Evolutionary conservation across 2,797 vertebrate species (phyloP), one percentile per base, ranked within the genome.

Genomic region (Sandelia bainsii): DNA sequence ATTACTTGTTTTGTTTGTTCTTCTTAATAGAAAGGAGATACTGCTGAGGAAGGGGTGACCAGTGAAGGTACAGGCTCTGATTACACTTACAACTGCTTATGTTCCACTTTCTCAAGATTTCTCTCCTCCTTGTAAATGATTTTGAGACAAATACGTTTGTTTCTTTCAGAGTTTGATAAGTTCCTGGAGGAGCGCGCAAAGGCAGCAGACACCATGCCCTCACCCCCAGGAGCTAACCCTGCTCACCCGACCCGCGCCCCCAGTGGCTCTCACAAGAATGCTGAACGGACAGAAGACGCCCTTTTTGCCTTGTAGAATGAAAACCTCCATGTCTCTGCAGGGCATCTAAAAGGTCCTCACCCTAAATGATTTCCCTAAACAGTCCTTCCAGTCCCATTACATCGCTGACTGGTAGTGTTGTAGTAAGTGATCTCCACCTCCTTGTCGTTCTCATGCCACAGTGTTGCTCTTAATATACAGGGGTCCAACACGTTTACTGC

Each of bases 121-220:
- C 67, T 20, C 27, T n/a, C 22, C 40, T 71, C 25, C 8, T 17
- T 48, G 17, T 29, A 12, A 5, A 16, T 25, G 25, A 53, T 12
- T 75, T 32, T 69, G 22, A 62, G 32, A 58, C 44, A 46, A 45
- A 53, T 72, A 3, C 0, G 62, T 83, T 60, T 75, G 4, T 79
- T 74, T 59, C 8, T 93, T 93, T 59, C 92, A 99, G 98, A 99
- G 76, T 99, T 99, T 44, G 97, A 99, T 90, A 98, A 97, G 85
- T 99, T 99, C 87, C 93, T 99, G 75, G 97, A 98, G 92, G 98
- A 99, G 88, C 93, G 98, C 87, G 97, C 97, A 64, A 99, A 97
- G 91, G 96, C 91, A 0, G 95, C 90, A 0, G 98, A 99, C 79
- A 85, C 94, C 14, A 85, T 96, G 51, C 96, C 97, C 0, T 95